Evolutionary conservation across 2,888 invertebrate species (phyloP), one percentile per base, ranked within the genome.

Genomic region (Ophion ellenae): DNA sequence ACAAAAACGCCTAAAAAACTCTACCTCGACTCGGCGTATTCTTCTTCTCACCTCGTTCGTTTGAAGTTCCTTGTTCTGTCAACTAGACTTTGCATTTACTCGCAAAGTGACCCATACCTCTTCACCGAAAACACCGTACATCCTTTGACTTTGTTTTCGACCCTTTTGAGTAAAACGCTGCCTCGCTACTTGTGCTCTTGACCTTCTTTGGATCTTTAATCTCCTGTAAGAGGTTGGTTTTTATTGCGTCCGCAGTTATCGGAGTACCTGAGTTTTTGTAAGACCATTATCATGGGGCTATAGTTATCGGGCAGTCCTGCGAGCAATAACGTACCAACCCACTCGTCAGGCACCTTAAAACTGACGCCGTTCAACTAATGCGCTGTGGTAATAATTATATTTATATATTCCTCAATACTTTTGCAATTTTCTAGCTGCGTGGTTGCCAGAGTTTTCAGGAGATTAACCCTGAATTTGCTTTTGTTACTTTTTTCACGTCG

Each of bases 251-350:
- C 10, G 70, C 87, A 7, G 89, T 88, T 24, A 92, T 89, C n/a
- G 74, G 24, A 0, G 84, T 87, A 78, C 91, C 90, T 36, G 87
- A 90, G 69, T 87, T 90, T 76, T 24, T 24, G 24, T 24, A 2
- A 24, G 2, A 83, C 89, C 87, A 90, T 90, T n/a, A 92, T 90
- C 90, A 92, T 91, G 6, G 91, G 91, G 32, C 85, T 83, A 74
- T 90, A 91, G 36, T 88, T 81, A 28, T 91, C 90, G 24, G 90
- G 89, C 17, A 92, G 71, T 36, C 90, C 90, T 17, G 91, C 90
- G 17, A 92, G 81, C 66, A 92, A 81, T 6, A 93, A 81, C 2
- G 90, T 89, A 9, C 90, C 91, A 6, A 92, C 77, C 90, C 91
- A 92, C 83, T 90, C 89, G 24, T 91, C 90, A 9, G 47, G 40